Evolutionary conservation across 2,797 vertebrate species (phyloP), one percentile per base, ranked within the genome.

Genomic region (Chelmon rostratus): DNA sequence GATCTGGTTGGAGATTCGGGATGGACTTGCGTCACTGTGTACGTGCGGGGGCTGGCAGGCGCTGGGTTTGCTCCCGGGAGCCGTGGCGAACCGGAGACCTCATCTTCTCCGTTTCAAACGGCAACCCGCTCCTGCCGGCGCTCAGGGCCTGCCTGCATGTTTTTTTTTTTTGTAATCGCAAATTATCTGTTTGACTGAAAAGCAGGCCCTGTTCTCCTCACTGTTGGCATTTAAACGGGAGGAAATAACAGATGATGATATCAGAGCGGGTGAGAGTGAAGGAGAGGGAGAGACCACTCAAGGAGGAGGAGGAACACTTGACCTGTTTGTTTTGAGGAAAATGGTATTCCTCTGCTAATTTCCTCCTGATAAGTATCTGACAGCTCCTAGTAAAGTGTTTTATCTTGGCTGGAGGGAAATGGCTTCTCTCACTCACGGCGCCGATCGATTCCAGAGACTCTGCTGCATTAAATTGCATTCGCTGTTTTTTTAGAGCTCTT

Each of bases 291-390:
- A 67, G 74, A 72, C 76, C 72, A 75, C 75, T 87, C 73, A 21
- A 78, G 75, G 80, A 89, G 88, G 86, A 87, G 88, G 90, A 88
- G 89, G 75, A 92, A 92, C 84, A 87, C 90, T 95, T 94, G 91
- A 93, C 90, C 92, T 93, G 91, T 93, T 94, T 95, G 93, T 95
- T 95, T 95, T 88, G 90, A 84, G 85, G 85, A 90, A 92, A 94
- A 93, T 88, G 68, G 62, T 93, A 92, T 94, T 92, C 84, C 88
- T 92, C 86, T 86, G 90, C 94, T 95, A 95, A 95, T 96, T 95
- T 95, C 92, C 94, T 91, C 89, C 88, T 90, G 95, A 95, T 95
- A 95, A 92, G 91, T 91, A 95, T 95, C 94, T 94, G 94, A 94
- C 91, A 91, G 91, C 93, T 93, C 90, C 86, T 89, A 85, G 91